Evolutionary conservation across 1,140 invertebrate species (phyloP).

Genomic region (Aphidius gifuensis): DNA sequence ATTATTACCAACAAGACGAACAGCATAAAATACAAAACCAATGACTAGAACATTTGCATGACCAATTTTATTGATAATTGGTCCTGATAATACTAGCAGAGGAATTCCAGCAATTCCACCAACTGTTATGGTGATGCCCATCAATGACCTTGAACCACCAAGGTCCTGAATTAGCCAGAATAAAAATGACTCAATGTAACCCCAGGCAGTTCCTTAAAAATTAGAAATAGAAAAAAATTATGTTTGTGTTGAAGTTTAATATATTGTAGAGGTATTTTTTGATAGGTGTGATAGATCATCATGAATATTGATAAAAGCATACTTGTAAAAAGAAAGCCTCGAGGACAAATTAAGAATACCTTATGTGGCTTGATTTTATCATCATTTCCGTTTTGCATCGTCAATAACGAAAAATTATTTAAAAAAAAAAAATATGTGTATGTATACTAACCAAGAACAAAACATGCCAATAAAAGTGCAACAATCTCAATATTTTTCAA

Average conservation of each 20-base stretch:
- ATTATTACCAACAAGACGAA: conserved; percentile 67
- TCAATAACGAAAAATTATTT: not conserved
- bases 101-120: conserved; percentile 76
- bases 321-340: not conserved
- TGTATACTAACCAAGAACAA: conserved; percentile 65
- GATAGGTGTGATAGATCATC: too few relatives aligned
- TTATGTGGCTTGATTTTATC: too few relatives aligned
- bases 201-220: conserved; percentile 72
- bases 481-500: conserved; percentile 72
- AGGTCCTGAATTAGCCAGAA: conserved; percentile 83
- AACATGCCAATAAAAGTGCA: conserved; percentile 69
- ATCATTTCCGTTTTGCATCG: too few relatives aligned
- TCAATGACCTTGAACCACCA: conserved; percentile 72
- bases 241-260: too few relatives aligned
- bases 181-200: conserved; percentile 81
- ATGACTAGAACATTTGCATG: conserved; percentile 81
- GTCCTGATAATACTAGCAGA: conserved; percentile 72
- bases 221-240: conserved; percentile 9
- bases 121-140: conserved; percentile 81
- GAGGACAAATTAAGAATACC: too few relatives aligned
- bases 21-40: conserved; percentile 73
- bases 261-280: not conserved
- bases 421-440: not conserved
- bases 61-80: conserved; percentile 74
- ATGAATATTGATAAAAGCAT: not conserved